Conservation (phyloP, 1,140 invertebrate genomes). For the Ips nitidus region DNA sequence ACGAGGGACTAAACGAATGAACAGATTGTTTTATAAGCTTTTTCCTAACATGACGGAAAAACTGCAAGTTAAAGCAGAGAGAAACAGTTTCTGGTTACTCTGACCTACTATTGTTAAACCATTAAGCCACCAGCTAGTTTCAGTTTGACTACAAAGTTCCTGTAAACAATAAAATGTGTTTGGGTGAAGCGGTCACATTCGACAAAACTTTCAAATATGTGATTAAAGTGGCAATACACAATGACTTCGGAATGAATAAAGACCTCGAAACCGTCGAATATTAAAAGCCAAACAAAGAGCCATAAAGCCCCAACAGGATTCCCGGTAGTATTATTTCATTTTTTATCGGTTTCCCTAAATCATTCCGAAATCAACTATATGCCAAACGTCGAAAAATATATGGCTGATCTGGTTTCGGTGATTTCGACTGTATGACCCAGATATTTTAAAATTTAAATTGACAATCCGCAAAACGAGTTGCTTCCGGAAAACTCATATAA, state of each 20-base stretch:
- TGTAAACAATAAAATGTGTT: too few relatives aligned
- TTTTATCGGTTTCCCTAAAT: constrained; percentile 1
- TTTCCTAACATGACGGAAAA: background rate
- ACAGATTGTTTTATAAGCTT: constrained; percentile 8
- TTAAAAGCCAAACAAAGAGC: constrained; percentile 3
- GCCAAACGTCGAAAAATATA: constrained; percentile 5
- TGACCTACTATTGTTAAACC: too few relatives aligned
- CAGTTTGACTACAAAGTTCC: too few relatives aligned
- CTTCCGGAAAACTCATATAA: too few relatives aligned
- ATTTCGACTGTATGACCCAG: background rate
- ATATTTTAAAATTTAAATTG: constrained; percentile 6
- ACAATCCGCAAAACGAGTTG: background rate
- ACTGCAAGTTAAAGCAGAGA: too few relatives aligned
- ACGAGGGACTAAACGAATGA: constrained; percentile 1
- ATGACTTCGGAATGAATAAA: too few relatives aligned
- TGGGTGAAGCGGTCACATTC: too few relatives aligned
- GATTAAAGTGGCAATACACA: too few relatives aligned
- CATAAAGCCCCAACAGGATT: background rate
- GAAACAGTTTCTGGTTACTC: too few relatives aligned
- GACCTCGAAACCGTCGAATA: background rate
- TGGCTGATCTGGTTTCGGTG: background rate
- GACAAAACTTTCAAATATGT: too few relatives aligned
- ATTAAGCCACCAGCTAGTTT: too few relatives aligned
- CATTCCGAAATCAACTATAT: constrained; percentile 4
- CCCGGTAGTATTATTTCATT: background rate